Percentiles rank a stretch among this genome's conserved stretches.
phyloP scores from a whole-genome alignment of 2,113 vertebrate genomes.

The Potamarius usumacintae region DNA sequence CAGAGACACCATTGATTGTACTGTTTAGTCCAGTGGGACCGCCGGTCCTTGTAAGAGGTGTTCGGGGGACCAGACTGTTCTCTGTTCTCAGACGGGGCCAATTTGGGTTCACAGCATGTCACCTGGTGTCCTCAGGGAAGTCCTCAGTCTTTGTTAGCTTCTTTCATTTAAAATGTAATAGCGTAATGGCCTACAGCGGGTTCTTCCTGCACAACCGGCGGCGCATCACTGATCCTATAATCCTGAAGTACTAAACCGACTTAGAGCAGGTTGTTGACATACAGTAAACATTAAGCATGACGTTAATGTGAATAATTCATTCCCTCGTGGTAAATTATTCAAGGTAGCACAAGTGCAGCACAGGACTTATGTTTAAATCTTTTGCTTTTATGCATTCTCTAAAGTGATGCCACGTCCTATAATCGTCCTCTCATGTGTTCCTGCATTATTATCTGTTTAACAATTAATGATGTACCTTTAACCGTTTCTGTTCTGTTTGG shows the following conservation, averaged over 20 bases:
- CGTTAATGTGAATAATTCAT: constrained; percentile 72
- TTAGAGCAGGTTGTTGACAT: constrained; percentile 57
- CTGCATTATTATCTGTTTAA: constrained; percentile 42
- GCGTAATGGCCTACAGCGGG: constrained; percentile 28
- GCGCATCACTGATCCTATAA: constrained; percentile 52
- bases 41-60: constrained; percentile 64
- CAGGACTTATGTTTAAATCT: constrained; percentile 33
- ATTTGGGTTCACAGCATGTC: constrained; percentile 30
- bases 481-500: background rate
- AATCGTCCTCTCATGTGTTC: constrained; percentile 27
- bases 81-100: constrained; percentile 62
- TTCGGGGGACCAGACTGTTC: constrained; percentile 65
- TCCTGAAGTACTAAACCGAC: constrained; percentile 49
- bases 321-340: constrained; percentile 63
- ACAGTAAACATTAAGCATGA: constrained; percentile 60
- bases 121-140: constrained; percentile 4
- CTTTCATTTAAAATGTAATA: too few species aligned
- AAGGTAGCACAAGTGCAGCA: constrained; percentile 51
- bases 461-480: constrained; percentile 35
- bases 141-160: background rate
- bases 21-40: constrained; percentile 46
- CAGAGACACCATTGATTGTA: constrained; percentile 61
- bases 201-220: background rate
- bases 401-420: constrained; percentile 15
- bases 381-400: constrained; percentile 31